These are phyloP conservation scores for Drepanosiphum platanoidis DNA, from an alignment of 2,888 invertebrate species.

Conservation along the genomic window DNA sequence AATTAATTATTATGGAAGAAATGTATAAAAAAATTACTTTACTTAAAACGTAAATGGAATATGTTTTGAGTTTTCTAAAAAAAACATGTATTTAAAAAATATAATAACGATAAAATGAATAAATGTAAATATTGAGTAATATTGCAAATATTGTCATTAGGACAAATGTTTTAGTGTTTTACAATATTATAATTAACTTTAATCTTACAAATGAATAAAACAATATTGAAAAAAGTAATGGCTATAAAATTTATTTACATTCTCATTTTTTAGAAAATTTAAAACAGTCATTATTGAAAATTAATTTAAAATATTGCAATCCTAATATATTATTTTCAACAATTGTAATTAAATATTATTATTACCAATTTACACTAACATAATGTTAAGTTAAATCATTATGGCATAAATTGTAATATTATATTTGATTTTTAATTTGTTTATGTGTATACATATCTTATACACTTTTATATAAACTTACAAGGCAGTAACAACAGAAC, in stretches of 20 bases:
- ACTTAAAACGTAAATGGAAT: conserved; percentile 15
- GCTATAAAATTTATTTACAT: not conserved
- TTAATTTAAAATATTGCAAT: not conserved
- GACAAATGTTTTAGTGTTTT: not conserved
- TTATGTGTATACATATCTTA: not conserved
- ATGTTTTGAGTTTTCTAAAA: not conserved
- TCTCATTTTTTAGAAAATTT: not conserved
- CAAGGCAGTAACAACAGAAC: conserved; percentile 45
- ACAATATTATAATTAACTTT: too few species aligned
- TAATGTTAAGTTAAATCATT: conserved; percentile 17
- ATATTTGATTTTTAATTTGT: conserved; percentile 34
- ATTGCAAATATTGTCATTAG: not conserved
- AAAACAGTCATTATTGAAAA: not conserved
- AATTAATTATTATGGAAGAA: not conserved
- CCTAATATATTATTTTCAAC: not conserved
- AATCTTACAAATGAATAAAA: not conserved
- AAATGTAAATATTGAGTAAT: too few species aligned
- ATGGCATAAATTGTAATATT: conserved; percentile 42
- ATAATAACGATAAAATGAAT: too few species aligned
- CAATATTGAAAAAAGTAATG: not conserved
- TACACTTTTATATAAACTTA: not conserved
- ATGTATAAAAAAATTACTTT: not conserved
- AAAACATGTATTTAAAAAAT: not conserved
- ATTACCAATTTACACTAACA: conserved; percentile 1
- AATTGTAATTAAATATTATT: conserved; percentile 8